Evolutionary conservation across 2,888 invertebrate genomes (phyloP).

Genomic region (Drosophila melanosoma): DNA sequence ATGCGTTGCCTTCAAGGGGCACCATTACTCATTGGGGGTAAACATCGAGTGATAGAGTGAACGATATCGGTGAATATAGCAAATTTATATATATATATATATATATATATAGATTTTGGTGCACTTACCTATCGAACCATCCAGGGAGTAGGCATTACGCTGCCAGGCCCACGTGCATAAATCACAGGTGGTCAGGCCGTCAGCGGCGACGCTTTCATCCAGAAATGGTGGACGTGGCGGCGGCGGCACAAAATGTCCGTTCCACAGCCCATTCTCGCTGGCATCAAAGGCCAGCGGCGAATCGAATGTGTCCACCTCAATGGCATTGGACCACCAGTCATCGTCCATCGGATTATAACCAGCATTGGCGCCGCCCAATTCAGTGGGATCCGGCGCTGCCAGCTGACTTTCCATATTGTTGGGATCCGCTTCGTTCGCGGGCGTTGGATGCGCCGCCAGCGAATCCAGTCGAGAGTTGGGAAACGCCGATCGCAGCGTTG

Average conservation of each 20-base stretch:
- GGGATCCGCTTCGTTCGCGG: constrained; percentile 34
- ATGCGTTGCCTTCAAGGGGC: constrained; percentile 19
- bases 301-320: constrained; percentile 85
- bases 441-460: constrained; percentile 63
- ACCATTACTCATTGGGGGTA: constrained; percentile 44
- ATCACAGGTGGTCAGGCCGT: constrained; percentile 90
- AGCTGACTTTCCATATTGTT: constrained; percentile 67
- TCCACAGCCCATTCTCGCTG: constrained; percentile 85
- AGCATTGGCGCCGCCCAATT: constrained; percentile 32
- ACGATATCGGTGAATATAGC: not conserved
- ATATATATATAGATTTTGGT: too few relatives aligned
- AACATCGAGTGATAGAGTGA: constrained; percentile 5
- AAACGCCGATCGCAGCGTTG: constrained; percentile 83
- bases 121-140: constrained; percentile 87
- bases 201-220: constrained; percentile 88
- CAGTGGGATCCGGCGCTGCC: constrained; percentile 63
- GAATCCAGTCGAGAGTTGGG: constrained; percentile 84
- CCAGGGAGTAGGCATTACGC: constrained; percentile 87
- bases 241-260: constrained; percentile 88
- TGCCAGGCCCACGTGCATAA: constrained; percentile 91
- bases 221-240: constrained; percentile 89
- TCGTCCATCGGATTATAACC: constrained; percentile 78
- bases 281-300: constrained; percentile 85
- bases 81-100: not conserved
- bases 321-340: constrained; percentile 85